phyloP scores from a whole-genome alignment of 2,113 vertebrate species.

The Thermophis baileyi region DNA sequence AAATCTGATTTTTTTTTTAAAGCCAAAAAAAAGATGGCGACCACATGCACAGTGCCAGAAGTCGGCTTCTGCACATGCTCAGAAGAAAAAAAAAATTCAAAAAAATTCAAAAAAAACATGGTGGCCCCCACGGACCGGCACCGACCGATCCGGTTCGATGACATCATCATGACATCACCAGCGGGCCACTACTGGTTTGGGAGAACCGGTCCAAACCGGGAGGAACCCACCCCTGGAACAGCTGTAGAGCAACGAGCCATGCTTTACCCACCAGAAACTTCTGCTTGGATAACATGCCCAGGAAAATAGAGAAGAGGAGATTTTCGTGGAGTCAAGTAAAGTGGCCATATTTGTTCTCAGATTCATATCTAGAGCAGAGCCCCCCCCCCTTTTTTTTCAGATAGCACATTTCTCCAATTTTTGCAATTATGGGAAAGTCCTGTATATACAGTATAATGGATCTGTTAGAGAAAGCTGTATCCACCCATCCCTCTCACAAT shows the following conservation, averaged over 20 bases:
- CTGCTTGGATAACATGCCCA: neutral
- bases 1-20: too few species aligned
- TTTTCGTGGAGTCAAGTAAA: neutral
- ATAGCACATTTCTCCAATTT: neutral
- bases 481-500: neutral
- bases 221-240: neutral
- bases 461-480: neutral
- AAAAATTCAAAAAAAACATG: too few species aligned
- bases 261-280: neutral
- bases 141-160: too few species aligned
- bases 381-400: too few species aligned
- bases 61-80: too few species aligned
- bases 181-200: too few species aligned
- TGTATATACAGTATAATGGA: neutral
- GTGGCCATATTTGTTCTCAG: neutral
- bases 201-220: too few species aligned
- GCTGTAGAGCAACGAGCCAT: neutral
- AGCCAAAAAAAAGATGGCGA: too few species aligned
- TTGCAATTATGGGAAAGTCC: neutral
- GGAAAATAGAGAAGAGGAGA: neutral
- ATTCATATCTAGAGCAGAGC: neutral
- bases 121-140: too few species aligned
- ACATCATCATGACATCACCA: too few species aligned
- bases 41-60: too few species aligned
- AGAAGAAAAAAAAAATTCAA: too few species aligned